Evolutionary conservation across 2,113 vertebrate genomes (phyloP), one percentile per base, ranked within the genome.

Genomic region (Carassius auratus): DNA sequence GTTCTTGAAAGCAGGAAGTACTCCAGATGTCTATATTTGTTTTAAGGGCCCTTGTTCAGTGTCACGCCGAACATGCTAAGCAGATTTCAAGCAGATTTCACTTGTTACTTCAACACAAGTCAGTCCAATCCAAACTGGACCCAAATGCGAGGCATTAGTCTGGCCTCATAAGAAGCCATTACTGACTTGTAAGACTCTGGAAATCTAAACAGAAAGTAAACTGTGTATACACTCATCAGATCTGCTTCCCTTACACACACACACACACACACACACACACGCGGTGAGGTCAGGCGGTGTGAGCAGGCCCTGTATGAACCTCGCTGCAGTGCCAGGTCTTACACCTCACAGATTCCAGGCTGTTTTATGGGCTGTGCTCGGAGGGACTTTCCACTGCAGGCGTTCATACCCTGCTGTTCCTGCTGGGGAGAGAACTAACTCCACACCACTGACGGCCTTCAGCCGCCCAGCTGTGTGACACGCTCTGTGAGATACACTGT

Each of bases 291-390:
- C 84, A 79, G 45, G 76, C 78, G 17, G 87, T 88, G 81, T 88
- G 38, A 88, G 87, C 7, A 88, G 87, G 87, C 85, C 87, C 84
- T 23, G 59, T 61, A 82, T 86, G 87, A 88, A 88, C 87, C 77
- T 69, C 19, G 2, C 81, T 84, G 48, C 68, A 59, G 76, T 88
- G 84, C 87, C 87, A 88, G 74, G 62, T 76, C 87, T 86, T 83
- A 88, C 87, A 86, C 87, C 85, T 88, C 87, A 64, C 23, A 86
- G 87, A 86, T 86, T 84, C 84, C 85, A 84, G 85, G 48, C 85
- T 78, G 61, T 86, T 86, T 86, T 78, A 81, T 80, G 81, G 52
- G 21, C 76, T 21, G 19, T 23, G 50, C 50, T 73, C 10, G 33
- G 76, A 55, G 87, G 85, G 81, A 88, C 76, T 88, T 88, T 86